These are phyloP conservation scores for Diplogasteroides magnus DNA, from an alignment of 1,140 invertebrate genomes.

Conservation along the genomic window DNA sequence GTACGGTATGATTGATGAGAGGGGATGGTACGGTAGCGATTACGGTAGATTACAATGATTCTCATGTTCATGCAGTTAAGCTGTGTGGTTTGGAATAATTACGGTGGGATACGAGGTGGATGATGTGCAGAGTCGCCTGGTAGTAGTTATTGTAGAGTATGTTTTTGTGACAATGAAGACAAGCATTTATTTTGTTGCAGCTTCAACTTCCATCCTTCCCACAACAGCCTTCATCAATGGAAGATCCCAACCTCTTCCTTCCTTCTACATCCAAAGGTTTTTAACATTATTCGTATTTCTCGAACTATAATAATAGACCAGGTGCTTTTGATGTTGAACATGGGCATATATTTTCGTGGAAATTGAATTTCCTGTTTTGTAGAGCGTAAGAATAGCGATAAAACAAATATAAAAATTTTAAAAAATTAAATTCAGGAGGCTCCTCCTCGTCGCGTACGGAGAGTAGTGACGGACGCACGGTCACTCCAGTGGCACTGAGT, in stretches of 20 bases:
- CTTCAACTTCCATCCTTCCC: neutral
- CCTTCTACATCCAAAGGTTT: neutral
- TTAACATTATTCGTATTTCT: no score
- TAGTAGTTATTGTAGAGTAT: neutral
- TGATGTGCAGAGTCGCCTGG: neutral
- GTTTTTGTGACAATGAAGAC: no score
- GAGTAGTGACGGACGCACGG: neutral
- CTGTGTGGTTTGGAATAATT: neutral
- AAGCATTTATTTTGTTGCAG: no score
- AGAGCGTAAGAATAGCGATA: no score
- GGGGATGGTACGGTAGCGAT: neutral
- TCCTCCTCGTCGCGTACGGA: neutral
- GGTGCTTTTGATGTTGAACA: no score
- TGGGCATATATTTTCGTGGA: no score
- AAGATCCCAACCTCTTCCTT: neutral
- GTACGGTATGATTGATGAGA: constrained; percentile 1
- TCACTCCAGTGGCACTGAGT: neutral
- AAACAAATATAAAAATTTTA: no score
- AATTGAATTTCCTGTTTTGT: no score
- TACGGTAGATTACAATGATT: no score
- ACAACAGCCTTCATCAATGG: neutral
- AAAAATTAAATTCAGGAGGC: no score
- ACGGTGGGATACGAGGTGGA: neutral
- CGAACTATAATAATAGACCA: no score
- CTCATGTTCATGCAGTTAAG: neutral